Conservation (phyloP, 2,888 invertebrate genomes). For the Synergus gifuensis region DNA sequence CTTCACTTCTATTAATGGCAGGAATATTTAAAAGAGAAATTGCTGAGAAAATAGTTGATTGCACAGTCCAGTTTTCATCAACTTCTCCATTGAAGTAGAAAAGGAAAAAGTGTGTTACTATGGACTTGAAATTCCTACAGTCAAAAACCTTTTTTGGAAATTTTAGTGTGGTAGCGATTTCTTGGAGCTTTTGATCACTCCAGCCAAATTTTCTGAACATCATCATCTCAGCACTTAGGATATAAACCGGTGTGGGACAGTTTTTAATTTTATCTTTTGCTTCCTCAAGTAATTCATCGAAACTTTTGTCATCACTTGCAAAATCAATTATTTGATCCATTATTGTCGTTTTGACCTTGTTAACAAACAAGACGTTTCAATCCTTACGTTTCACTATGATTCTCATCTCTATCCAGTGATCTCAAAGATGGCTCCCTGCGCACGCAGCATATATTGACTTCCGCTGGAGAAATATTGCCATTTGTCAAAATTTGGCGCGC, state of each 20-base stretch:
- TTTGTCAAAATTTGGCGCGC: no score
- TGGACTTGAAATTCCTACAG: neutral
- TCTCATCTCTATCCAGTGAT: no score
- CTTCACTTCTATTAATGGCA: neutral
- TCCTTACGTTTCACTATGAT: no score
- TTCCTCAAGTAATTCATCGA: neutral
- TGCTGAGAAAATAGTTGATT: neutral
- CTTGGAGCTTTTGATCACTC: neutral
- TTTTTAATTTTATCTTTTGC: neutral
- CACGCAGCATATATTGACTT: no score
- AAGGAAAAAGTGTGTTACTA: neutral
- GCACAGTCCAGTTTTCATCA: neutral
- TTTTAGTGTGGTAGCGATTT: neutral
- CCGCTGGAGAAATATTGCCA: no score
- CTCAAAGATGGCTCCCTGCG: no score
- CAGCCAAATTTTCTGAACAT: neutral
- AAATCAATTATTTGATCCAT: neutral
- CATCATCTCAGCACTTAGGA: neutral
- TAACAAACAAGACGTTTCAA: neutral
- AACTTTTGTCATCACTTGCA: neutral
- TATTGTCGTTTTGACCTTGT: neutral
- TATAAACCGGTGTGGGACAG: neutral
- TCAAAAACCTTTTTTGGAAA: neutral
- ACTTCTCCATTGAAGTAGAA: slow-evolving; percentile 7
- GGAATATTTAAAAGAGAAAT: neutral